Conservation (phyloP, 2,797 vertebrate genomes). For the Trachurus trachurus region DNA sequence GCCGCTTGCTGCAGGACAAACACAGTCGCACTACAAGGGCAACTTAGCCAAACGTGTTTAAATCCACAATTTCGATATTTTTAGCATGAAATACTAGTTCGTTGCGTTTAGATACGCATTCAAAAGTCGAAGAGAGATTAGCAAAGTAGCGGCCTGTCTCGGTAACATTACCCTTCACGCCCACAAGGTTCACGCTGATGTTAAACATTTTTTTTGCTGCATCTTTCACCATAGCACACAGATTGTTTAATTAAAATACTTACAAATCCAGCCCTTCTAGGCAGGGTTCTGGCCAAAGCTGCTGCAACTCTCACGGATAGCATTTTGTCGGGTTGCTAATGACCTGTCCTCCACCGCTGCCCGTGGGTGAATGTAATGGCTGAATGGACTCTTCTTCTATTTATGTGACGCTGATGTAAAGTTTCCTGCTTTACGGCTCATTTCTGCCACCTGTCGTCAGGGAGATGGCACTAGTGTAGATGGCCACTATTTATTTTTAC, state of each 20-base stretch:
- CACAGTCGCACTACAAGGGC: slow-evolving; percentile 50
- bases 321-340: slow-evolving; percentile 83
- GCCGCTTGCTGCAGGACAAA: slow-evolving; percentile 4
- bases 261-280: slow-evolving; percentile 91
- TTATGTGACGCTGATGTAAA: slow-evolving; percentile 9
- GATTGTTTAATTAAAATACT: slow-evolving; percentile 69
- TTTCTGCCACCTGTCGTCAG: slow-evolving; percentile 50
- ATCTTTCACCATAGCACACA: not conserved
- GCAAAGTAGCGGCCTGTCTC: slow-evolving; percentile 74
- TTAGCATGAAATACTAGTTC: fast-evolving
- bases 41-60: slow-evolving; percentile 4
- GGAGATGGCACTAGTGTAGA: not conserved
- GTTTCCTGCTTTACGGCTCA: not conserved
- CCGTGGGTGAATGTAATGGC: slow-evolving; percentile 78
- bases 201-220: not conserved
- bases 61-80: fast-evolving
- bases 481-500: not conserved
- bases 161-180: slow-evolving; percentile 73
- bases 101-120: not conserved
- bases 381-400: slow-evolving; percentile 81
- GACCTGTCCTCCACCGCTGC: slow-evolving; percentile 81
- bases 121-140: not conserved
- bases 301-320: slow-evolving; percentile 94
- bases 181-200: slow-evolving; percentile 43
- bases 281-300: slow-evolving; percentile 89